Percentiles rank a stretch among this genome's conserved stretches.
These are phyloP conservation scores for Phrynocephalus forsythii DNA, from an alignment of 2,797 vertebrate genomes.

Conservation along the genomic window DNA sequence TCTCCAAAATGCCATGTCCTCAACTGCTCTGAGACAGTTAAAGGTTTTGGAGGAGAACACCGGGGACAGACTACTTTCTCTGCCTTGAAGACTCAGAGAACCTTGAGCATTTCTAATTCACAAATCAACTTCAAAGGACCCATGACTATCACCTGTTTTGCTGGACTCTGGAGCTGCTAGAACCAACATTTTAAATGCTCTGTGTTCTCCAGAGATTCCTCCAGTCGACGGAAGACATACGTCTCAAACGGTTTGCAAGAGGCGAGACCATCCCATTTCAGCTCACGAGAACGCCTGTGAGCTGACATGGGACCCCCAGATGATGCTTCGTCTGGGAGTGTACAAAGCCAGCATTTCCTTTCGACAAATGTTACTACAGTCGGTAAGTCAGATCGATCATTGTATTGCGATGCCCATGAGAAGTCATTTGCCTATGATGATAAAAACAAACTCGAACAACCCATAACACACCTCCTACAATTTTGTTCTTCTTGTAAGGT, in stretches of 20 bases:
- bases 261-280: conserved; percentile 44
- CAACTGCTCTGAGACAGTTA: neutral
- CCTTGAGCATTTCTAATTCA: neutral
- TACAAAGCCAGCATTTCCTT: conserved; percentile 58
- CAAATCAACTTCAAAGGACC: neutral
- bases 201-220: neutral
- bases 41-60: neutral
- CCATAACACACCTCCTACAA: too few relatives aligned
- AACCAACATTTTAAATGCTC: neutral
- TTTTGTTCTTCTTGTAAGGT: neutral
- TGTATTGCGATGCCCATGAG: neutral
- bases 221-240: neutral
- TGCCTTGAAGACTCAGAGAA: neutral
- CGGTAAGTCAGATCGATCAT: conserved; percentile 54
- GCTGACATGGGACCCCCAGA: conserved; percentile 48
- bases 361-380: conserved; percentile 58
- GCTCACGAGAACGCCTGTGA: conserved; percentile 40
- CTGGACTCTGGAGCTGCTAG: neutral
- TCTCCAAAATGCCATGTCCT: too few relatives aligned
- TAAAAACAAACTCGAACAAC: neutral
- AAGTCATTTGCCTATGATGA: neutral
- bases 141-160: neutral
- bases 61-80: neutral
- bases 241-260: neutral
- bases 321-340: neutral